Base-by-base conservation (phyloP, 2,797 vertebrate genomes). In the Catostomus latipinnis region DNA sequence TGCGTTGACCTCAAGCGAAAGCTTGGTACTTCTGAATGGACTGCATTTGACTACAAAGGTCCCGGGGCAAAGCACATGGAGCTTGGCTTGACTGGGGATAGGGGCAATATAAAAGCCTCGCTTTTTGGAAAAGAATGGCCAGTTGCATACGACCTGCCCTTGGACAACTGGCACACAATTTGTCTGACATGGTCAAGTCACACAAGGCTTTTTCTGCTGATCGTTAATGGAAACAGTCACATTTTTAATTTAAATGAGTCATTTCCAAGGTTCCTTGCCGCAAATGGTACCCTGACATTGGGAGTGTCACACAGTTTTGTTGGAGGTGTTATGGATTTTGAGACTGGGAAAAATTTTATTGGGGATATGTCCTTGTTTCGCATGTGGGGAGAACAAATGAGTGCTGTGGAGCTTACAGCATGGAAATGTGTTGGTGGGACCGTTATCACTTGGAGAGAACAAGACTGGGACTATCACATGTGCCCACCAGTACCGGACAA, bases 21-120 rank as follows among this genome's bases (percentile, higher is more conserved):
- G 8, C 13, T 14, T 0, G 0, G 0, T 4, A 7, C 4, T 0
- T 1, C 88, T 4, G 0, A 54, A 1, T 95, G 93, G 93, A 94
- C 92, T 2, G 94, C 82, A 1, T 94, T 95, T 80, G 89, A 85
- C 65, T 96, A 96, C 81, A 93, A 90, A 85, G 85, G 84, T 61
- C 90, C 82, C 0, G 83, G 80, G 11, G 2, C 1, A 0, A 1
- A 1, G 0, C 0, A 1, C 3, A 80, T 50, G 54, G 92, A 94
- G 76, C 85, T 96, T 71, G 93, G 93, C 18, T 77, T 95, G 4
- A 67, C 22, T 8, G 92, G 93, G 60, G n/a, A 1, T 0, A 0
- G 6, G 0, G 1, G 56, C 5, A 7, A 67, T 0, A 49, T 94
- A 49, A 52, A n/a, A 5, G 87, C 88, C 0, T 91, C 84, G 89